Evolutionary conservation across 2,113 vertebrate genomes (phyloP), one percentile per base, ranked within the genome.

Genomic region (Aspiorhynchus laticeps): DNA sequence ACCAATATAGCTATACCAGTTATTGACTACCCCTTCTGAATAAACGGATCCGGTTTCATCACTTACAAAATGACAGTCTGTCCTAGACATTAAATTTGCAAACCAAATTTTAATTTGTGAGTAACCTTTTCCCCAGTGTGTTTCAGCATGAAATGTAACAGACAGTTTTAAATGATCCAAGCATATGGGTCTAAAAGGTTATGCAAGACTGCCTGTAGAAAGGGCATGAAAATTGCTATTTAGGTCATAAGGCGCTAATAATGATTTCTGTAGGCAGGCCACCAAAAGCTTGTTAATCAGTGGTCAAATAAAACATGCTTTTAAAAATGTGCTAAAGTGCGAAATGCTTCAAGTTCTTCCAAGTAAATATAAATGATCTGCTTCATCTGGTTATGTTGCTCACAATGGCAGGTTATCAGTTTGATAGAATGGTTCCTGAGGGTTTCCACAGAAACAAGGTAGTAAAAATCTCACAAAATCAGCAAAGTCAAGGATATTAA

Each of bases 401-500:
- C 36, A 80, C 38, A 81, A 19, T 7, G n/a, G 19, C 15, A 83
- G 63, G 48, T 31, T 80, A 17, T 61, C 24, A 61, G 4, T 61
- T 80, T 79, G 1, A 31, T 24, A 31, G 24, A 71, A 71, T 51
- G 1, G 8, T 83, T 36, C 63, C 46, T 36, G 11, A 12, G 65
- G n/a, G 65, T 83, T 83, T 71, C 65, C 43, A 67, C 63, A 71
- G 81, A 28, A 71, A 83, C 81, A 53, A 33, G 26, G 26, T 71
- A 51, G 43, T 28, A 83, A 51, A 69, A 81, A 43, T 65, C 14
- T 65, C 36, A 10, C 59, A 28, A 9, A 71, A 28, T 51, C 28
- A 36, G 41, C 80, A 67, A 83, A 51, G 43, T 71, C 81, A 83
- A 83, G 43, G 28, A 71, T 71, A 71, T 71, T 53, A n/a, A 53